phyloP scores from a whole-genome alignment of 2,797 vertebrate genomes.

The Hoplostethus atlanticus region DNA sequence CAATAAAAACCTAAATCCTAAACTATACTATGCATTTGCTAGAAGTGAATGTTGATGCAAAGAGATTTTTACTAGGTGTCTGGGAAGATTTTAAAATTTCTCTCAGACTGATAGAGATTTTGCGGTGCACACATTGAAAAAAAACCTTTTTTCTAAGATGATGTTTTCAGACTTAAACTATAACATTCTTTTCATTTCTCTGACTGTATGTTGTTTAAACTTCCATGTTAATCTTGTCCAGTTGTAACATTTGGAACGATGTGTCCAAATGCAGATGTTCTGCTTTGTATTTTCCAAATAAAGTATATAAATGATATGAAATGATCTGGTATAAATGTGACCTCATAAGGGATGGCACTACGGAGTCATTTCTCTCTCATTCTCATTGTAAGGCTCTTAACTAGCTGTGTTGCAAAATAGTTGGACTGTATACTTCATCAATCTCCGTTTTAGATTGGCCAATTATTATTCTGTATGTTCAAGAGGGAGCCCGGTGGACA shows the following conservation, averaged over 20 bases:
- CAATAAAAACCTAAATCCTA: slow-evolving; percentile 42
- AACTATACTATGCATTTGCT: slow-evolving; percentile 37
- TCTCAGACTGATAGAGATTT: slow-evolving; percentile 59
- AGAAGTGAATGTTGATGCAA: slow-evolving; percentile 28
- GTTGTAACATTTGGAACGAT: slow-evolving; percentile 40
- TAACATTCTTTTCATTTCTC: slow-evolving; percentile 26
- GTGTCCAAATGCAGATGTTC: slow-evolving; percentile 32
- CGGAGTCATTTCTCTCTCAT: slow-evolving; percentile 21
- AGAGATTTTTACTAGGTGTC: slow-evolving; percentile 35
- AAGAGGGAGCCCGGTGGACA: background rate
- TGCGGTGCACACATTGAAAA: slow-evolving; percentile 51
- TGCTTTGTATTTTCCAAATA: slow-evolving; percentile 62
- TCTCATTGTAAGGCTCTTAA: background rate
- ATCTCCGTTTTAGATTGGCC: slow-evolving; percentile 10
- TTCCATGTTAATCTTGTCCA: slow-evolving; percentile 45
- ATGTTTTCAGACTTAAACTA: slow-evolving; percentile 32
- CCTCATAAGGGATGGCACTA: slow-evolving; percentile 13
- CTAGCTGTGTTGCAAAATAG: slow-evolving; percentile 5
- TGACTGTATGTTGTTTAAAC: slow-evolving; percentile 31
- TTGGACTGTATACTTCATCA: slow-evolving; percentile 3
- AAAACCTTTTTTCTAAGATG: slow-evolving; percentile 18
- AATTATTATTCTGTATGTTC: slow-evolving; percentile 19
- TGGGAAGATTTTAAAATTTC: slow-evolving; percentile 48
- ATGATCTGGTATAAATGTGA: slow-evolving; percentile 19
- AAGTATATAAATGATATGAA: slow-evolving; percentile 63